Evolutionary conservation across 2,113 vertebrate genomes (phyloP), one percentile per base, ranked within the genome.

Genomic region (Callospermophilus lateralis): DNA sequence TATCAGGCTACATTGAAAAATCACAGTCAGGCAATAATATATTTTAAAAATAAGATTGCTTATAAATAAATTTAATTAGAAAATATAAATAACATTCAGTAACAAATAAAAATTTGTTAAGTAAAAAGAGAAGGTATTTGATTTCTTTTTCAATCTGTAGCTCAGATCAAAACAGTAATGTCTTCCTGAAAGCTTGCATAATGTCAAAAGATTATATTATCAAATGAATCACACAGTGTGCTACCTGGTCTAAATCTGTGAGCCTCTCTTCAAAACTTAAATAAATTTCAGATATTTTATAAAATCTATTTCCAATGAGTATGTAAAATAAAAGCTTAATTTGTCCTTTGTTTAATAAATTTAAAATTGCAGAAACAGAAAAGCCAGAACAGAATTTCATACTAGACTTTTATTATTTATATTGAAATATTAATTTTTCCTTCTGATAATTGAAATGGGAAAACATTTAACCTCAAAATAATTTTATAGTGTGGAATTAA

Each of bases 1-100:
- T 63, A 88, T 74, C 48, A 96, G 51, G 37, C 10, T 72, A 95
- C 94, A 95, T 7, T 97, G 91, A 89, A 89, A 97, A 84, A 70
- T 95, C 45, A 78, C 19, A 72, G 63, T 74, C 73, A 77, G 19
- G 79, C 13, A 94, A 55, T 73, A 90, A 93, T 89, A 94, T 92
- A 4, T 1, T 65, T 10, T 74, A 93, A 96, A 65, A 80, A 77
- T 81, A 39, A 5, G 11, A 1, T 28, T 81, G 90, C 34, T 93
- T 72, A 13, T 94, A 95, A 93, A 87, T 61, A 89, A 42, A 2
- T 42, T 3, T 96, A 89, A 94, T 72, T 93, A 76, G 6, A 91
- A 90, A 93, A 34, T 85, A 53, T 76, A 77, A 81, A 10, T 72
- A 89, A 90, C 28, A 55, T 87, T 91, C 58, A 48, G 1, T 37